Conservation (phyloP, 2,888 invertebrate species). For the Lamellibrachia satsuma region DNA sequence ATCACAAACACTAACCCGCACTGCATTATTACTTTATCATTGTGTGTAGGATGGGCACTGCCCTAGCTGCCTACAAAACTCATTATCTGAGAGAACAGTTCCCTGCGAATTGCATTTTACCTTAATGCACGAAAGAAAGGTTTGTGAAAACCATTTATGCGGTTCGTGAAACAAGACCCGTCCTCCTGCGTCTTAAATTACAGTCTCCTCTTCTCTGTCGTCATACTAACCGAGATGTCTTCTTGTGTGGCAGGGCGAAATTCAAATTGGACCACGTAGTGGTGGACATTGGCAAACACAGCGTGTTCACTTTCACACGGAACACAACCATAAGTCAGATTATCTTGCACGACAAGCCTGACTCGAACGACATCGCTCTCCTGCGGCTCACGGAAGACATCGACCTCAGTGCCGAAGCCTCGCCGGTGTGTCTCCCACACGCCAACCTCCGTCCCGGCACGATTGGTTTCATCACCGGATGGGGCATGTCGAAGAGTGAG, state of each 20-base stretch:
- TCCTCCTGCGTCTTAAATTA: background rate
- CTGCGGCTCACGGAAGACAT: constrained; percentile 32
- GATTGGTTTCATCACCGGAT: background rate
- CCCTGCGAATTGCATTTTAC: no score
- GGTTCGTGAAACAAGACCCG: background rate
- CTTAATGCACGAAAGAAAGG: no score
- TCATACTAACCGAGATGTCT: background rate
- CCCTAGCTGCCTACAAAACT: no score
- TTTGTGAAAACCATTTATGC: no score
- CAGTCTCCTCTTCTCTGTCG: background rate
- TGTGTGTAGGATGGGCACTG: no score
- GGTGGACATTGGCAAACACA: background rate
- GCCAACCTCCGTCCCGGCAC: background rate
- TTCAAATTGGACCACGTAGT: background rate
- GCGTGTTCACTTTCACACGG: background rate
- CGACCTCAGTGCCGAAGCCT: constrained; percentile 30
- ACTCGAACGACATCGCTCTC: constrained; percentile 38
- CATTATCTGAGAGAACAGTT: no score
- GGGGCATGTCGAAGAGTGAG: background rate
- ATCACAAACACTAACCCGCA: no score
- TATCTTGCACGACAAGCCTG: constrained; percentile 12
- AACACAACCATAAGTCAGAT: background rate
- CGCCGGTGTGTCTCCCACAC: constrained; percentile 39
- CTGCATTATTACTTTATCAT: no score
- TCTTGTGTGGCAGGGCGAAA: background rate